Base-by-base conservation (phyloP, 2,113 vertebrate genomes). In the Salvelinus sp. region DNA sequence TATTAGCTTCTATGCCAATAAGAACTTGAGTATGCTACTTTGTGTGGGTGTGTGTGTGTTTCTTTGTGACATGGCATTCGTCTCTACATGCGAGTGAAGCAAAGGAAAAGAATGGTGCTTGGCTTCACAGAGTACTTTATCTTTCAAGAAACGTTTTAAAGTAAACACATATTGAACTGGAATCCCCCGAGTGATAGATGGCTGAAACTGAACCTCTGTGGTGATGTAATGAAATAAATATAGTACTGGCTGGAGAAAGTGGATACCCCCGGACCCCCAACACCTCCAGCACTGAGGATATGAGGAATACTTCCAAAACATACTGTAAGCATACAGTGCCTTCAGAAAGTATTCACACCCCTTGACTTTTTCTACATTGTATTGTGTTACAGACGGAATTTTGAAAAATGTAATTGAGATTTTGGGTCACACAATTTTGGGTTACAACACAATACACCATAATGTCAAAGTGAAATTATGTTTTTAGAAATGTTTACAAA, bases 161-260 rank as follows among this genome's bases (percentile, higher is more conserved):
- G 74, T 27, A 33, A 33, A 67, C 74, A 77, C 12, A n/a, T 83
- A 79, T 76, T 74, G 83, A 78, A 73, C 47, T 86, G 86, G 87
- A 91, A 87, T 88, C 85, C 86, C 87, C 85, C 79, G 68, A 83
- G 77, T 78, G 75, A 67, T 57, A 73, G 62, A 30, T 22, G 62
- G 76, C 78, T 91, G 89, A 87, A 88, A 87, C 48, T 6, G 65
- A 88, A 74, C 79, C 86, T 88, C 78, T 66, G 72, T 22, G 58
- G 71, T 87, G 87, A 87, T 85, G 88, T 88, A 82, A 87, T 83
- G 69, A 81, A 84, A 85, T 74, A 65, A 69, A 86, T 83, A 86
- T 81, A 79, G 75, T 82, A 80, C 77, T 77, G 79, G 72, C 78
- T 77, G 80, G 74, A 73, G 90, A 87, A 90, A 90, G 70, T 1